Conservation (phyloP, 2,113 vertebrate species). For the Scalopus aquaticus region DNA sequence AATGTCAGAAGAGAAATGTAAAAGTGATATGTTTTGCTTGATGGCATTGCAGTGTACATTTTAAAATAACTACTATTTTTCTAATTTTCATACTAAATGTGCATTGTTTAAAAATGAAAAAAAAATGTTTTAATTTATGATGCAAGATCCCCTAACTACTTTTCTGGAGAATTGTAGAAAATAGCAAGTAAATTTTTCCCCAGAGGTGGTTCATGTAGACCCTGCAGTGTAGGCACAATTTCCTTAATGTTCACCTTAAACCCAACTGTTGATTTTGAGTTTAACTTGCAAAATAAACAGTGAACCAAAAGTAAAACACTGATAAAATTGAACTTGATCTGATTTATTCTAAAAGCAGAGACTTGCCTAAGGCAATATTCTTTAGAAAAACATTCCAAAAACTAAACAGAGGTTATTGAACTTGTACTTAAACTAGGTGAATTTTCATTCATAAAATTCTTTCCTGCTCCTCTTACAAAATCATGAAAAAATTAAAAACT, state of each 20-base stretch:
- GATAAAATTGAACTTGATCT: slow-evolving; percentile 62
- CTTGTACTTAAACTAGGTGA: slow-evolving; percentile 51
- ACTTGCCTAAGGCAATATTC: slow-evolving; percentile 62
- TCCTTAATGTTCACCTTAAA: slow-evolving; percentile 46
- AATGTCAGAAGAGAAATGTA: not conserved
- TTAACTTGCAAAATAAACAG: slow-evolving; percentile 68
- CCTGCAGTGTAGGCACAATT: slow-evolving; percentile 11
- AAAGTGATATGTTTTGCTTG: not conserved
- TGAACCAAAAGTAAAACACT: slow-evolving; percentile 49
- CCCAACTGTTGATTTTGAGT: slow-evolving; percentile 58
- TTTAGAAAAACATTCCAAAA: slow-evolving; percentile 60
- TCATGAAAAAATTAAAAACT: slow-evolving; percentile 47
- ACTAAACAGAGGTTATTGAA: slow-evolving; percentile 21
- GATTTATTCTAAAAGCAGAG: slow-evolving; percentile 67
- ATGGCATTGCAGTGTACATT: not conserved
- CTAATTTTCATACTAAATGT: not conserved
- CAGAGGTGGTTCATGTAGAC: not conserved
- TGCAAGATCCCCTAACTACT: not conserved
- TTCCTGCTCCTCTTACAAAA: slow-evolving; percentile 29
- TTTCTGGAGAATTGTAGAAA: slow-evolving; percentile 24
- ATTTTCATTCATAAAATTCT: slow-evolving; percentile 73
- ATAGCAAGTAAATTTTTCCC: slow-evolving; percentile 18
- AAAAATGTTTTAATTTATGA: not conserved
- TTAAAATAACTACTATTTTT: slow-evolving; percentile 52
- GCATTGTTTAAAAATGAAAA: slow-evolving; percentile 18